Conservation (phyloP, 1,140 invertebrate species). For the Musca vetustissima region DNA sequence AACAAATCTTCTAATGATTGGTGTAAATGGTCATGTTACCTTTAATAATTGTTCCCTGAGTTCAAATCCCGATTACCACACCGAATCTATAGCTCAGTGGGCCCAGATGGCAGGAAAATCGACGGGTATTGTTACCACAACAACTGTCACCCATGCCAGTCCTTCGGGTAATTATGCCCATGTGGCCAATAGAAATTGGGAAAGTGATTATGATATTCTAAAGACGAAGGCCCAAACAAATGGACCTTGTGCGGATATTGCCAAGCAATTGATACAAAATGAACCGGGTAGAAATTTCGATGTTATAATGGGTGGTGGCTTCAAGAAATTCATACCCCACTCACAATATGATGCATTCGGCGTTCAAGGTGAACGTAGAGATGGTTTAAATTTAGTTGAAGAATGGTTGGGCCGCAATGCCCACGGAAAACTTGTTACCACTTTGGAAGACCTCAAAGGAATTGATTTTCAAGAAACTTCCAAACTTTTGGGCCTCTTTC, state of each 20-base stretch:
- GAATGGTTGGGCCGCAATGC: constrained; percentile 55
- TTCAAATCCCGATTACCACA: constrained; percentile 58
- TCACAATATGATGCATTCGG: constrained; percentile 57
- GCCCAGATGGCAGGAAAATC: constrained; percentile 73
- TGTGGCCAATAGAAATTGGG: constrained; percentile 74
- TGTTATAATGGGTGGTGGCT: constrained; percentile 71
- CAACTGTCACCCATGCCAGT: constrained; percentile 52
- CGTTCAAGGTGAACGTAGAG: constrained; percentile 57
- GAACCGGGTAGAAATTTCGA: constrained; percentile 61
- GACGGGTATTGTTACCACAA: constrained; percentile 52
- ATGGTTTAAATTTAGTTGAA: constrained; percentile 58
- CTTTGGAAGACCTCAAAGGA: constrained; percentile 57
- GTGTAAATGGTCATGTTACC: constrained; percentile 65
- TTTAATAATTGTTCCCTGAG: constrained; percentile 68
- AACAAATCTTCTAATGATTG: constrained; percentile 66
- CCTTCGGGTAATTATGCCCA: constrained; percentile 57
- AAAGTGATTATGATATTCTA: constrained; percentile 67
- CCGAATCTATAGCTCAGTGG: constrained; percentile 78
- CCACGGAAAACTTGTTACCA: constrained; percentile 63
- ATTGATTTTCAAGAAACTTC: constrained; percentile 42
- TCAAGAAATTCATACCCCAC: constrained; percentile 62
- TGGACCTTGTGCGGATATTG: constrained; percentile 58
- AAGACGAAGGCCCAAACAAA: constrained; percentile 41
- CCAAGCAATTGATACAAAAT: constrained; percentile 67
- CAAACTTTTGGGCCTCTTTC: constrained; percentile 58